Base-by-base conservation (phyloP, 2,888 invertebrate genomes). In the Dione vanillae region DNA sequence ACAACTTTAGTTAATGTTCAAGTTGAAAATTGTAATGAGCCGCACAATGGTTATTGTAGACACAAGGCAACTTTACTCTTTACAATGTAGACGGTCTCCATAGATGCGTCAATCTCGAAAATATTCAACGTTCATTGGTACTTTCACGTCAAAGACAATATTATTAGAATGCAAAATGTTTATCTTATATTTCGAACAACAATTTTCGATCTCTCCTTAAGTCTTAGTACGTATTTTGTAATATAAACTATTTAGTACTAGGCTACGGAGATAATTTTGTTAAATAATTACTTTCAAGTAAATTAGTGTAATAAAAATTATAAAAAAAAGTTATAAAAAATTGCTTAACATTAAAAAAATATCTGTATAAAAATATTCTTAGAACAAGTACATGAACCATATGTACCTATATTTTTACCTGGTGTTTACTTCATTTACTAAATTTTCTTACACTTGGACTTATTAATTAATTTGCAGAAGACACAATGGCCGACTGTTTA, bases 41-140 rank as follows among this genome's bases (percentile, higher is more conserved):
- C 43, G 9, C 41, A 59, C 59, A 59, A 59, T 59, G 59, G 41
- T 59, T 43, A 43, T 59, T 59, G 59, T 43, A 27, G n/a, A n/a
- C n/a, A n/a, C n/a, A n/a, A n/a, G 20, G 43, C 54, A 56, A 56
- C 16, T 56, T 56, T 37, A 37, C 54, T 37, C 54, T 16, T 56
- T 43, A 43, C 41, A 59, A 59, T 27, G 43, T 43, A 9, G 43
- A 59, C 43, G 20, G 43, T 43, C n/a, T 41, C 59, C 27, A 59
- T 43, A 59, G 59, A 59, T 43, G 43, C 59, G 20, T 59, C 43
- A 43, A 59, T 59, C 59, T 43, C 10, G 41, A 27, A 37, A 43
- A 59, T 59, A 59, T 43, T 27, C 59, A 41, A 43, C 43, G 27
- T 19, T 20, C 20, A 43, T 43, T 27, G n/a, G 59, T 27, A 43